phyloP scores from a whole-genome alignment of 2,797 vertebrate genomes.

The Avahi laniger region DNA sequence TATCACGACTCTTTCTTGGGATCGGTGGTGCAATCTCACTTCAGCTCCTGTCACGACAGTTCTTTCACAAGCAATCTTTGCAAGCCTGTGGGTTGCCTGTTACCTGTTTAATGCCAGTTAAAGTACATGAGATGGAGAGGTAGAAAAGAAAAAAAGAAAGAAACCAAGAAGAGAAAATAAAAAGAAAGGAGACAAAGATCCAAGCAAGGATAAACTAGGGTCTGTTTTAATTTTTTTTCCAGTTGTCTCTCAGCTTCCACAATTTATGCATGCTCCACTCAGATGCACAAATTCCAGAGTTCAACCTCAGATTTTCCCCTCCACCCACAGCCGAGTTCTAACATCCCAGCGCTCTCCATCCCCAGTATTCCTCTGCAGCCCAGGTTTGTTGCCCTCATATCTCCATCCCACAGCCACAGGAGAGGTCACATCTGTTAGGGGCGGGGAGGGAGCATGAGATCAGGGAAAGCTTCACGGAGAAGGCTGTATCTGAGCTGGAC shows the following conservation, averaged over 20 bases:
- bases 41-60: not conserved
- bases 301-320: not conserved
- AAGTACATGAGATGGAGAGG: not conserved
- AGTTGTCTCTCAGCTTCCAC: not conserved
- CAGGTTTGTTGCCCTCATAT: not conserved
- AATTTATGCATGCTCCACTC: not conserved
- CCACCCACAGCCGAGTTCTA: not conserved
- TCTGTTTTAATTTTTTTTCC: constrained; percentile 11
- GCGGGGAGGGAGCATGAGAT: not conserved
- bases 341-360: not conserved
- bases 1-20: not conserved
- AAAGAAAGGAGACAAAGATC: not conserved
- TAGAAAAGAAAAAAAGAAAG: not conserved
- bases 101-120: not conserved
- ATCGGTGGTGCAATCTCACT: not conserved
- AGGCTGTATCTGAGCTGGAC: not conserved
- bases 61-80: constrained; percentile 3
- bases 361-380: not conserved
- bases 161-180: not conserved
- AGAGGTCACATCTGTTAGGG: not conserved
- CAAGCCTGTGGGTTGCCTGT: not conserved
- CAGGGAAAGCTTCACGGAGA: not conserved
- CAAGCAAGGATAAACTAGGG: not conserved
- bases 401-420: not conserved
- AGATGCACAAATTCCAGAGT: not conserved